phyloP scores from a whole-genome alignment of 2,888 invertebrate genomes.

The Drosophila pegasa region DNA sequence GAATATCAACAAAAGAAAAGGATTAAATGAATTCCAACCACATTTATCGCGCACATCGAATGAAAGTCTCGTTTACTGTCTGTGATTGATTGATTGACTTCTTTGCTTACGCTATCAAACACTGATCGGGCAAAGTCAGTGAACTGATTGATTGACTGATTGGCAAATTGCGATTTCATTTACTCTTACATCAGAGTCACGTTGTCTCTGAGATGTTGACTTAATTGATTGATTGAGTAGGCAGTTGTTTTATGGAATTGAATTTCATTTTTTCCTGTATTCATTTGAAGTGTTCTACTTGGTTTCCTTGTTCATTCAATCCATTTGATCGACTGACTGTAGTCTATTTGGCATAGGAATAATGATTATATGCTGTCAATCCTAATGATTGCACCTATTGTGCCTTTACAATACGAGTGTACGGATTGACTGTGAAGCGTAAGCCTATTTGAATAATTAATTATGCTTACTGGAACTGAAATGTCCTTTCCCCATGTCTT shows the following conservation, averaged over 20 bases:
- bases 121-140: neutral
- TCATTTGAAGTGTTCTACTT: too few relatives aligned
- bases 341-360: neutral
- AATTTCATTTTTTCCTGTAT: too few relatives aligned
- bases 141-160: constrained; percentile 3
- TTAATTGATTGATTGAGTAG: neutral
- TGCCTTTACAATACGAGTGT: neutral
- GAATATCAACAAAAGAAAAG: neutral
- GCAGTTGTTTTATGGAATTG: neutral
- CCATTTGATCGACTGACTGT: neutral
- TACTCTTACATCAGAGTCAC: neutral
- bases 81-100: constrained; percentile 6
- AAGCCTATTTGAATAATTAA: neutral
- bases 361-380: too few relatives aligned
- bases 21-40: neutral
- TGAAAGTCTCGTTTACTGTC: neutral
- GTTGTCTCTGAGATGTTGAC: neutral
- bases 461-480: too few relatives aligned
- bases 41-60: too few relatives aligned
- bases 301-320: too few relatives aligned
- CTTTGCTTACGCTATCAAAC: neutral
- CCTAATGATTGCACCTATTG: too few relatives aligned
- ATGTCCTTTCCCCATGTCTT: too few relatives aligned
- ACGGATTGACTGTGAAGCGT: neutral
- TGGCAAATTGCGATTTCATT: neutral